These are phyloP conservation scores for Pristionchus japonicus DNA, from an alignment of 2,888 invertebrate species.

Conservation along the genomic window DNA sequence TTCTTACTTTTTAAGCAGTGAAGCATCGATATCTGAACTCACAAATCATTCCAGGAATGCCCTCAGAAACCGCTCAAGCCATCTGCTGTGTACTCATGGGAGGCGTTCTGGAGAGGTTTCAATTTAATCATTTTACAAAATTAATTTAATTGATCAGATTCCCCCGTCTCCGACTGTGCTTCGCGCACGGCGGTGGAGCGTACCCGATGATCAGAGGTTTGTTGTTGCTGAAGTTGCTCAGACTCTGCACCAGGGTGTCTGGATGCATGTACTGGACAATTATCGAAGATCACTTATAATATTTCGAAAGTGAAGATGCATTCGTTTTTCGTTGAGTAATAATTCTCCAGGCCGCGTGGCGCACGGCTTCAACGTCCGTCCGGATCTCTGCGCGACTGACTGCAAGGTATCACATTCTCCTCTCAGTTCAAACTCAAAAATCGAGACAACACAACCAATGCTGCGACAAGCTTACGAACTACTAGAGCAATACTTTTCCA, in stretches of 20 bases:
- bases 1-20: too few relatives aligned
- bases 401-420: slow-evolving; percentile 61
- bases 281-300: too few relatives aligned
- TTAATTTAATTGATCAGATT: slow-evolving; percentile 76
- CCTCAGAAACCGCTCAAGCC: slow-evolving; percentile 79
- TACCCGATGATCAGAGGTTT: slow-evolving; percentile 78
- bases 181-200: slow-evolving; percentile 79
- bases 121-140: neutral
- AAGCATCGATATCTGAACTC: too few relatives aligned
- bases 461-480: too few relatives aligned
- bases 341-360: slow-evolving; percentile 21
- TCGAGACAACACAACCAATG: too few relatives aligned
- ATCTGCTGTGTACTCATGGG: slow-evolving; percentile 79
- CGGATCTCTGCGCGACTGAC: slow-evolving; percentile 79
- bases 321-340: too few relatives aligned
- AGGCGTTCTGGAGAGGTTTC: slow-evolving; percentile 77
- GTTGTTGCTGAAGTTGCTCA: neutral
- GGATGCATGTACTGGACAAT: too few relatives aligned
- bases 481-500: too few relatives aligned
- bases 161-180: slow-evolving; percentile 78
- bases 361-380: slow-evolving; percentile 76
- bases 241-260: too few relatives aligned
- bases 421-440: neutral
- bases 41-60: slow-evolving; percentile 78
- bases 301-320: too few relatives aligned